phyloP scores from a whole-genome alignment of 2,113 vertebrate species.

The Boulengeromyrus knoepffleri region DNA sequence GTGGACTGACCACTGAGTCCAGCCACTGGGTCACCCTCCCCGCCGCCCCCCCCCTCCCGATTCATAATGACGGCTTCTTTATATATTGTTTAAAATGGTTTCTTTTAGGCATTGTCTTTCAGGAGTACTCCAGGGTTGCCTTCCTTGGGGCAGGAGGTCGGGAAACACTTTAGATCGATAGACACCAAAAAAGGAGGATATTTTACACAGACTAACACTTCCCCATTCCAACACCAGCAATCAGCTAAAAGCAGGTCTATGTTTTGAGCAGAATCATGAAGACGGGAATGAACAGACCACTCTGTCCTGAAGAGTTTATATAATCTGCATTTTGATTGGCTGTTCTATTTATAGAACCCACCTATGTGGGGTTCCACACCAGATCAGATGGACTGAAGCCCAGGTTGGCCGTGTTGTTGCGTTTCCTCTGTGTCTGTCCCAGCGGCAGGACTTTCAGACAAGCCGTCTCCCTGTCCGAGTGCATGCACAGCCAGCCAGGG shows the following conservation, averaged over 20 bases:
- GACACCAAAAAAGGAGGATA: background rate
- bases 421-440: background rate
- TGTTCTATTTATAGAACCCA: background rate
- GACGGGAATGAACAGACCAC: background rate
- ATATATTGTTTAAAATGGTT: background rate
- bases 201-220: background rate
- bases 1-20: background rate
- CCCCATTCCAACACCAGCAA: background rate
- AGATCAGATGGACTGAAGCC: background rate
- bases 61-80: background rate
- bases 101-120: background rate
- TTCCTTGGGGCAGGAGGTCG: background rate
- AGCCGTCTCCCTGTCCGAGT: conserved; percentile 22
- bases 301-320: background rate
- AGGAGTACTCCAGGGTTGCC: background rate
- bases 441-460: background rate
- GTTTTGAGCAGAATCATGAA: background rate
- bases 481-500: conserved; percentile 37
- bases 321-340: background rate
- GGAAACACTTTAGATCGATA: background rate
- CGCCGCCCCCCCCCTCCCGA: no score
- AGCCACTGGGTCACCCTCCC: background rate
- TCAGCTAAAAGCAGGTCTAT: background rate
- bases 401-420: background rate
- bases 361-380: background rate